Evolutionary conservation across 2,797 vertebrate genomes (phyloP), one percentile per base, ranked within the genome.

Genomic region (Cuniculus paca): DNA sequence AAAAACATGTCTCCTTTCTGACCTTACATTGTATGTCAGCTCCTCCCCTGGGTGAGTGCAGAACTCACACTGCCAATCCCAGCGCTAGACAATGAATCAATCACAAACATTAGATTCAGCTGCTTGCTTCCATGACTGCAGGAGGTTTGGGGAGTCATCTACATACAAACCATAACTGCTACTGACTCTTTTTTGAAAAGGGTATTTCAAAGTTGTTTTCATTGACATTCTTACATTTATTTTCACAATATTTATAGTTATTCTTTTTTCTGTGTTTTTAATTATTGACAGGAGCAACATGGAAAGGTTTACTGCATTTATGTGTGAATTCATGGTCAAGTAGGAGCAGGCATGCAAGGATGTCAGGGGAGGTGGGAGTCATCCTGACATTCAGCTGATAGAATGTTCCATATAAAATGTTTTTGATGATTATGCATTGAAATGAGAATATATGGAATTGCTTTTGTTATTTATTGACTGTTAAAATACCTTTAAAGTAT

Each of bases 281-380:
- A 39, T 65, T 52, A 78, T 45, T 78, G 39, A 93, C 39, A 24
- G 60, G 6, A 75, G 91, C 1, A n/a, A 17, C 19, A 11, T 19
- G 22, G 11, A 74, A 22, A 78, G 13, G 70, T 82, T 48, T n/a
- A 75, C 42, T 45, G 42, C 26, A 14, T 34, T 4, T 12, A 39
- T 26, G 39, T 34, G 7, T 24, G 70, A 91, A 82, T 70, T 86
- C 50, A 65, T 61, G 7, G 4, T 83, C 63, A 52, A 45, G 39
- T 14, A 75, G 22, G 14, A 93, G 24, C 58, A 65, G 31, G 7
- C 31, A 11, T 24, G 52, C 12, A 4, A 2, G 19, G 34, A 10
- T 5, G 0, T 19, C 28, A 13, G 36, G 1, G 0, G 28, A 45
- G 17, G 19, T 13, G 14, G 58, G 20, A 42, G 0, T 1, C 22